Conservation (phyloP, 2,888 invertebrate species). For the Apodemia zela region DNA sequence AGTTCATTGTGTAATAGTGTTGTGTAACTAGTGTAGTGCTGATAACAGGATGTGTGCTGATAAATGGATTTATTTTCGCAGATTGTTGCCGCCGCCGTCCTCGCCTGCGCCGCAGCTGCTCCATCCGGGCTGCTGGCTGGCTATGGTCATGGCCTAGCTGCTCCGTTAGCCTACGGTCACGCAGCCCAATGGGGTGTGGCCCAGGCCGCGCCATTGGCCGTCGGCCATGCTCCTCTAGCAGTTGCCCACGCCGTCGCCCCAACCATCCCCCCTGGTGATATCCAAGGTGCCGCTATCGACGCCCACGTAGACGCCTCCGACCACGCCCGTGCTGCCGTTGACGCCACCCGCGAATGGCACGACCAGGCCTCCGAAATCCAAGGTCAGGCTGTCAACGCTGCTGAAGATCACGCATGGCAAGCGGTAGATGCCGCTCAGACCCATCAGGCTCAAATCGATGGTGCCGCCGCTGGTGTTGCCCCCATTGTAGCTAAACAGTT, state of each 20-base stretch:
- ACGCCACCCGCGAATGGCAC: constrained; percentile 65
- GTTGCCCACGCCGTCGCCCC: constrained; percentile 50
- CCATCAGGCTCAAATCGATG: constrained; percentile 65
- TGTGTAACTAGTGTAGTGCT: constrained; percentile 38
- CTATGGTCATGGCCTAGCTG: constrained; percentile 43
- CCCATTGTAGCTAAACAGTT: constrained; percentile 69
- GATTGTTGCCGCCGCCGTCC: constrained; percentile 79
- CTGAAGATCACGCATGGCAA: constrained; percentile 72
- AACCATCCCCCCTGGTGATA: constrained; percentile 70
- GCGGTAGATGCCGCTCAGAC: constrained; percentile 70
- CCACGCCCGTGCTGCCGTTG: constrained; percentile 68
- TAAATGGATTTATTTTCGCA: constrained; percentile 50
- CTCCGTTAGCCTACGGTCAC: constrained; percentile 35
- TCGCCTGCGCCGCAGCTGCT: constrained; percentile 67
- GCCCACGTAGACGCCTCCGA: constrained; percentile 69
- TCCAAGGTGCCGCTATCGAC: constrained; percentile 68
- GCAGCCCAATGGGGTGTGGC: constrained; percentile 46
- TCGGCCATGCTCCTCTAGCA: constrained; percentile 42
- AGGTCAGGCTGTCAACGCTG: constrained; percentile 70
- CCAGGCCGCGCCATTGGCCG: constrained; percentile 44
- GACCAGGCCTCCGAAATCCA: constrained; percentile 71
- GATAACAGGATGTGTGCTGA: constrained; percentile 30
- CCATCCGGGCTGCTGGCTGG: constrained; percentile 63
- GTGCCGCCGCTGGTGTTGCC: constrained; percentile 69
- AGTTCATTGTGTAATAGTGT: constrained; percentile 47